Evolutionary conservation across 2,113 vertebrate genomes (phyloP).

Genomic region (Brachyhypopomus occidentalis): DNA sequence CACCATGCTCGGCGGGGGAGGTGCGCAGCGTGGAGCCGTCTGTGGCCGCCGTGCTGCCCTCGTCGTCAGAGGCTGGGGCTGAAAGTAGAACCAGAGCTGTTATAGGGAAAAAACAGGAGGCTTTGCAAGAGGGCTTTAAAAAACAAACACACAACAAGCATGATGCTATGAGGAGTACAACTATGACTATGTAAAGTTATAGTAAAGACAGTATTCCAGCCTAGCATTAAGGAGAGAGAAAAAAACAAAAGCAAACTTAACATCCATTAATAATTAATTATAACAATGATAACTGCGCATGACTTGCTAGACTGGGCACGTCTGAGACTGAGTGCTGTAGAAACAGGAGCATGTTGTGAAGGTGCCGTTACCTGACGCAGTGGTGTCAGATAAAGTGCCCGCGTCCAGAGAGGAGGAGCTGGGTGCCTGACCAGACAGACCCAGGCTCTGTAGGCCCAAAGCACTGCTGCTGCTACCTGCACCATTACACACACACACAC

Average conservation of each 20-base stretch:
- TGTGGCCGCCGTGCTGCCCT: conserved; percentile 97
- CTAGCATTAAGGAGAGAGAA: too few relatives aligned
- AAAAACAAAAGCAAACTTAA: too few relatives aligned
- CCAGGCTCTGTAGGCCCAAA: conserved; percentile 94
- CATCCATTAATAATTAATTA: too few relatives aligned
- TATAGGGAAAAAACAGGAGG: conserved; percentile 87
- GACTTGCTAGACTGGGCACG: too few relatives aligned
- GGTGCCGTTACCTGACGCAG: conserved; percentile 93
- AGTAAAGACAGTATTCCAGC: too few relatives aligned
- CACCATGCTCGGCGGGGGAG: conserved; percentile 95
- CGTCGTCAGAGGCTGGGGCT: conserved; percentile 99
- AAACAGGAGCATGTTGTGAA: background rate
- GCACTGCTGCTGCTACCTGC: conserved; percentile 97
- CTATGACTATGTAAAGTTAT: too few relatives aligned
- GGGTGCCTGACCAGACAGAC: conserved; percentile 94
- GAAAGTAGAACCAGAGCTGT: conserved; percentile 94
- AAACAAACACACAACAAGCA: conserved; percentile 37
- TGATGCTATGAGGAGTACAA: background rate
- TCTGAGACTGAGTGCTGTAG: background rate
- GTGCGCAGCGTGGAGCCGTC: conserved; percentile 96
- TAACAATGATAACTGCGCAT: too few relatives aligned
- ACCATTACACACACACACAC: conserved; percentile 5
- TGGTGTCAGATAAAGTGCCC: conserved; percentile 96
- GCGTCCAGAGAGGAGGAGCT: conserved; percentile 98
- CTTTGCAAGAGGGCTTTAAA: conserved; percentile 64